Base-by-base conservation (phyloP, 2,888 invertebrate genomes). In the Cryptus viduatorius region DNA sequence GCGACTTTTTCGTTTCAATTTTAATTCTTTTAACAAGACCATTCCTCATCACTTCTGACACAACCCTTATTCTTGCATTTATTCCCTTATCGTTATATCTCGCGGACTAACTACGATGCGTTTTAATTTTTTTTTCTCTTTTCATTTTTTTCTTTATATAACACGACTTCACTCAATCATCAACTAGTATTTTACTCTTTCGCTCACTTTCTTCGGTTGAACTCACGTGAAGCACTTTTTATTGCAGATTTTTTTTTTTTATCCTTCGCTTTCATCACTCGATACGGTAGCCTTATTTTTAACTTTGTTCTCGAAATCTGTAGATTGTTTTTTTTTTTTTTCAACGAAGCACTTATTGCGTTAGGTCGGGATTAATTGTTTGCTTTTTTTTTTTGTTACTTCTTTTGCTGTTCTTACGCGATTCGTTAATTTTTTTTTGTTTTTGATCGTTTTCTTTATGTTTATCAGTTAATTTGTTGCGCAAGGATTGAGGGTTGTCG, bases 331-430 rank as follows among this genome's bases (percentile, higher is more conserved):
- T 71, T 73, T 82, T 65, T 61, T 77, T 79, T 81, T 80, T 82
- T 87, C 87, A 88, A 90, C 89, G 88, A 91, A 92, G 92, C 92
- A 91, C 91, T 91, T 90, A 90, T 89, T 88, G 89, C 89, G 84
- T 89, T 89, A 90, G 76, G 77, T 84, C 85, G 87, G 86, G 61
- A 77, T 83, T 71, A 83, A 67, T 82, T 72, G 24, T 77, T 82
- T 72, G 24, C 73, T 82, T 56, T 53, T 50, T 73, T 83, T 53
- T 29, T 72, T 67, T 83, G 31, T 78, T 59, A 50, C 79, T 76
- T 50, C 68, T 46, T 69, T 75, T 67, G 19, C 69, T 59, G 79
- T 29, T 82, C 69, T 65, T 76, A 72, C 64, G 75, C 59, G 53
- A 68, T 85, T 72, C 53, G 37, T 81, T 50, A 73, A 24, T 67